Base-by-base conservation (phyloP, 2,113 vertebrate species). In the Ammodytes dubius region DNA sequence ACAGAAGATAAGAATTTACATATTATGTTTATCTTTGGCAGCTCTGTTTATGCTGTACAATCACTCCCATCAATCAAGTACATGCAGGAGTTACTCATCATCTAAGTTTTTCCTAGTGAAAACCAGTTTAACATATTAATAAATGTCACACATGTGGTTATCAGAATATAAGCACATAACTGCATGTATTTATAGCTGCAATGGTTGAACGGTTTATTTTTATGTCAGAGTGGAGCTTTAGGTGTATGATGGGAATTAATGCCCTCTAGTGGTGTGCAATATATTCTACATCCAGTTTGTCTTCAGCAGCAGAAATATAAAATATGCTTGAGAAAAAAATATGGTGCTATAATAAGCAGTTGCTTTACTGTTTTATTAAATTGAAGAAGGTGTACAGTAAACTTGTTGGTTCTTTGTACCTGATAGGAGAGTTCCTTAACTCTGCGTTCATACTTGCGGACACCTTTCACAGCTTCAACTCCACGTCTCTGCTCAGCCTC, bases 391-490 rank as follows among this genome's bases (percentile, higher is more conserved):
- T 37, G 43, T 12, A 2, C 13, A 45, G 3, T 15, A 27, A 9
- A 3, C 4, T 14, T 74, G 74, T 47, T 52, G 11, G 49, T 68
- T 57, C 7, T 71, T 6, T 46, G 37, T 92, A 95, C 93, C 94
- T 94, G 93, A 75, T 94, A 95, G 46, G 89, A 87, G 68, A 95
- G 89, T 58, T 95, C 92, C 70, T 95, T 94, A 75, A 94, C 89
- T 85, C 90, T 91, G 53, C 91, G 93, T 76, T 95, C 94, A 65
- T 95, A 92, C 86, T 95, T 95, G 65, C 93, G 91, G 43, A 94
- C 74, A 0, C 92, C 90, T 90, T 95, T 94, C 53, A 95, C 75
- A 54, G 94, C 73, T 50, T 94, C 94, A 70, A 91, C 91, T 39
- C 91, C 81, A 47, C 86, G 76, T 85, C 82, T 92, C 77, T 95